Evolutionary conservation across 2,888 invertebrate species (phyloP).

Genomic region (Drosophila neonasuta): DNA sequence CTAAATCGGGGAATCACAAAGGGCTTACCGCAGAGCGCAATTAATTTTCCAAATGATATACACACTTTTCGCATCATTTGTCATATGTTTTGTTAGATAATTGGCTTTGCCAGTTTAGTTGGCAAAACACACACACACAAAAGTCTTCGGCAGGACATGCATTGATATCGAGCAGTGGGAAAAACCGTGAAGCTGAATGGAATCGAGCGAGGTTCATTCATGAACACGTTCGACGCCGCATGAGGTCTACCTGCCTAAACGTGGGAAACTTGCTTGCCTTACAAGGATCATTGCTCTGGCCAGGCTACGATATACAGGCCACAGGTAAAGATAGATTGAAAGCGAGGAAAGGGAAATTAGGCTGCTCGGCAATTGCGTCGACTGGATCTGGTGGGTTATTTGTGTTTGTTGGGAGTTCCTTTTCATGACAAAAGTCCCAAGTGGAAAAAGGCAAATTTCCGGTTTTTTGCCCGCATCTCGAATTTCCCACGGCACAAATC

Average conservation of each 20-base stretch:
- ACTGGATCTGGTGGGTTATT: constrained; percentile 66
- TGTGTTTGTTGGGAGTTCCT: constrained; percentile 62
- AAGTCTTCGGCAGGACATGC: constrained; percentile 2
- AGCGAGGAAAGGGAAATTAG: constrained; percentile 66
- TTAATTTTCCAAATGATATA: constrained; percentile 65
- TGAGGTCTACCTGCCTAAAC: constrained; percentile 67
- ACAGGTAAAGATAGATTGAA: constrained; percentile 4
- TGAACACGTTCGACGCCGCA: constrained; percentile 41
- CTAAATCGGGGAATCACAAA: constrained; percentile 41
- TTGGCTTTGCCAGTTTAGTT: constrained; percentile 59
- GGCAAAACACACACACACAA: constrained; percentile 47
- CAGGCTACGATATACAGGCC: constrained; percentile 5
- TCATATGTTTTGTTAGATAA: constrained; percentile 75
- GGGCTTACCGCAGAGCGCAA: constrained; percentile 68
- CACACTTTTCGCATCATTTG: constrained; percentile 39
- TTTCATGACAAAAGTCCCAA: constrained; percentile 57
- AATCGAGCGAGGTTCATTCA: constrained; percentile 64
- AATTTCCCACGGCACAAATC: constrained; percentile 60
- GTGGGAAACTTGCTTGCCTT: constrained; percentile 65
- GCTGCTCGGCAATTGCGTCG: constrained; percentile 74
- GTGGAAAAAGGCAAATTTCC: constrained; percentile 70
- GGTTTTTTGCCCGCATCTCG: constrained; percentile 63
- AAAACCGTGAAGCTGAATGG: constrained; percentile 59
- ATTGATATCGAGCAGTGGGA: constrained; percentile 53
- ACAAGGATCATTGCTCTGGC: constrained; percentile 15